Conservation (phyloP, 2,888 invertebrate species). For the Bruchidius siliquastri region DNA sequence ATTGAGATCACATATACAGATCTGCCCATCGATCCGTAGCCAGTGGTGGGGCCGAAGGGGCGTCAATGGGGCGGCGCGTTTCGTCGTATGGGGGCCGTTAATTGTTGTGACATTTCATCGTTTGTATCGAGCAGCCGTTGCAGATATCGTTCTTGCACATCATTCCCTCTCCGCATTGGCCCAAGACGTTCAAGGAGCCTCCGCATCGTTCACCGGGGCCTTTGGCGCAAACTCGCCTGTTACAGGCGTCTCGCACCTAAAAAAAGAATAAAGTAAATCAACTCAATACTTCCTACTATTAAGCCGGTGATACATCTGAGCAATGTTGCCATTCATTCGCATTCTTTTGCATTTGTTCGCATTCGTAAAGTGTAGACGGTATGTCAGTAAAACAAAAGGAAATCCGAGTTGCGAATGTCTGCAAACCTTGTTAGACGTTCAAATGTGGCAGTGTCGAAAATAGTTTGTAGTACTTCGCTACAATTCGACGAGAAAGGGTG, state of each 20-base stretch:
- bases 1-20: neutral
- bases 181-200: slow-evolving; percentile 35
- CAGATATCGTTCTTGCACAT: slow-evolving; percentile 41
- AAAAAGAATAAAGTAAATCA: neutral
- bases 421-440: too few relatives aligned
- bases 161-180: slow-evolving; percentile 40
- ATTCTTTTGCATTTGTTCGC: too few relatives aligned
- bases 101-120: slow-evolving; percentile 22
- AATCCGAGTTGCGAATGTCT: too few relatives aligned
- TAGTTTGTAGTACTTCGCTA: too few relatives aligned
- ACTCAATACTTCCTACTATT: too few relatives aligned
- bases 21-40: neutral
- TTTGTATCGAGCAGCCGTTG: slow-evolving; percentile 41
- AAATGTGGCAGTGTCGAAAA: too few relatives aligned
- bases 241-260: slow-evolving; percentile 33
- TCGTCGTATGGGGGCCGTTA: neutral
- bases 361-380: too few relatives aligned
- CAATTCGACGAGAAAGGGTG: too few relatives aligned
- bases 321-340: too few relatives aligned
- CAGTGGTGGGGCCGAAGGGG: neutral
- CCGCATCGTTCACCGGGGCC: slow-evolving; percentile 44
- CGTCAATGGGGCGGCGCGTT: neutral
- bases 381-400: too few relatives aligned
- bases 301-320: too few relatives aligned
- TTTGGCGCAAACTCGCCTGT: slow-evolving; percentile 42